Conservation (phyloP, 2,888 invertebrate species). For the Gandaritis pyraliata region DNA sequence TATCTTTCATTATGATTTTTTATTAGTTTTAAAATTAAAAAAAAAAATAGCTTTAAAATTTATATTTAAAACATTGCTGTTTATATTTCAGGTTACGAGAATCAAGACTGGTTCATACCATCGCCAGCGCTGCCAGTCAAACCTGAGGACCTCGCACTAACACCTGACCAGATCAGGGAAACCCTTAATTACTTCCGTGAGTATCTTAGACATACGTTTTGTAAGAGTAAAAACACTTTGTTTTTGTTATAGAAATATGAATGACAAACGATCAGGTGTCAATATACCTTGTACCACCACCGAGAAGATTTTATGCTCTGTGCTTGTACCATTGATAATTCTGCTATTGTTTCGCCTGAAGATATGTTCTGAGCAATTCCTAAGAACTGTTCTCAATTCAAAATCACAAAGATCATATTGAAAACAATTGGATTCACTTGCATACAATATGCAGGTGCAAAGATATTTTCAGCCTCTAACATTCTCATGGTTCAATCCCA, state of each 20-base stretch:
- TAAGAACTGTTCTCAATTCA: no score
- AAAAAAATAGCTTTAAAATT: neutral
- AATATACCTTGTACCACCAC: no score
- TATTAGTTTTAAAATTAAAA: neutral
- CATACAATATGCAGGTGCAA: no score
- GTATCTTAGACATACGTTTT: constrained; percentile 70
- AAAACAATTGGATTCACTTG: no score
- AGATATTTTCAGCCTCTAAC: no score
- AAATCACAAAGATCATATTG: neutral
- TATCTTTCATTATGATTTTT: neutral
- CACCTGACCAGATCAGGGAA: constrained; percentile 97
- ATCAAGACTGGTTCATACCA: constrained; percentile 97
- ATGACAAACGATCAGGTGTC: constrained; percentile 2
- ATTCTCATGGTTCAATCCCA: no score
- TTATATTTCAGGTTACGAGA: constrained; percentile 90
- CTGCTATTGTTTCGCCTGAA: no score
- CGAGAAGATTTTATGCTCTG: no score
- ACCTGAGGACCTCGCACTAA: constrained; percentile 90
- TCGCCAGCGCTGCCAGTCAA: constrained; percentile 92
- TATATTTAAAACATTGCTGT: constrained; percentile 20
- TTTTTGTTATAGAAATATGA: constrained; percentile 3
- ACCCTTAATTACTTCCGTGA: constrained; percentile 98
- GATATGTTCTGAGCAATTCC: no score
- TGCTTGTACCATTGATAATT: no score
- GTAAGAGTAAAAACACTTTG: neutral